Evolutionary conservation across 1,140 invertebrate species (phyloP).

Genomic region (Drosophila pruinosa): DNA sequence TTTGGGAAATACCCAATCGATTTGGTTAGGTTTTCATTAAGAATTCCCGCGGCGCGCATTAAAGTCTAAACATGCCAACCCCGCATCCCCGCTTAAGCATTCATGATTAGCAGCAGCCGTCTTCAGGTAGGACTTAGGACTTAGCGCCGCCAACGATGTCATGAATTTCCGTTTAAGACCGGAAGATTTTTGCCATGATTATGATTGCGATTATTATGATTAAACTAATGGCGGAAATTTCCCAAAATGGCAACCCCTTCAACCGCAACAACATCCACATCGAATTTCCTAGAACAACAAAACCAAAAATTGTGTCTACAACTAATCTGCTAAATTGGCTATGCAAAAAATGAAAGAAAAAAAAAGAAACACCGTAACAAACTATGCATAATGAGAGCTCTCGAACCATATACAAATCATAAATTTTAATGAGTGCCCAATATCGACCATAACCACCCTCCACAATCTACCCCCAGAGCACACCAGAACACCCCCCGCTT

Average conservation of each 20-base stretch:
- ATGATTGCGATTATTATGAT: slow-evolving; percentile 68
- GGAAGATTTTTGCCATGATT: slow-evolving; percentile 74
- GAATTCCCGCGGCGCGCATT: slow-evolving; percentile 77
- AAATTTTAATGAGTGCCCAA: slow-evolving; percentile 76
- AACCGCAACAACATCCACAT: slow-evolving; percentile 3
- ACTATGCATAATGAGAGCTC: slow-evolving; percentile 68
- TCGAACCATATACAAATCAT: slow-evolving; percentile 72
- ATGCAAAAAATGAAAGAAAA: slow-evolving; percentile 42
- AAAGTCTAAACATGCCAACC: slow-evolving; percentile 81
- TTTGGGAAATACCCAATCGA: slow-evolving; percentile 50
- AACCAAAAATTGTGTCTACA: slow-evolving; percentile 55
- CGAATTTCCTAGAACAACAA: slow-evolving; percentile 40
- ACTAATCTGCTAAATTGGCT: slow-evolving; percentile 79
- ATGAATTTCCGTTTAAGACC: slow-evolving; percentile 71
- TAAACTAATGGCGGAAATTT: slow-evolving; percentile 76
- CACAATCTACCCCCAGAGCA: neutral
- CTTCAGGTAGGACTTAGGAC: slow-evolving; percentile 46
- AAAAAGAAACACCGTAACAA: slow-evolving; percentile 11
- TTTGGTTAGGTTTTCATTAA: slow-evolving; percentile 67
- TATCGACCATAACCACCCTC: slow-evolving; percentile 6
- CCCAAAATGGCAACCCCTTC: slow-evolving; percentile 46
- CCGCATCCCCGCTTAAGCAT: slow-evolving; percentile 45
- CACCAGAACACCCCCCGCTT: neutral
- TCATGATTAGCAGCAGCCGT: slow-evolving; percentile 70
- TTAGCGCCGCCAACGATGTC: slow-evolving; percentile 58